Evolutionary conservation across 2,888 invertebrate genomes (phyloP).

Genomic region (Yponomeuta evonymella): DNA sequence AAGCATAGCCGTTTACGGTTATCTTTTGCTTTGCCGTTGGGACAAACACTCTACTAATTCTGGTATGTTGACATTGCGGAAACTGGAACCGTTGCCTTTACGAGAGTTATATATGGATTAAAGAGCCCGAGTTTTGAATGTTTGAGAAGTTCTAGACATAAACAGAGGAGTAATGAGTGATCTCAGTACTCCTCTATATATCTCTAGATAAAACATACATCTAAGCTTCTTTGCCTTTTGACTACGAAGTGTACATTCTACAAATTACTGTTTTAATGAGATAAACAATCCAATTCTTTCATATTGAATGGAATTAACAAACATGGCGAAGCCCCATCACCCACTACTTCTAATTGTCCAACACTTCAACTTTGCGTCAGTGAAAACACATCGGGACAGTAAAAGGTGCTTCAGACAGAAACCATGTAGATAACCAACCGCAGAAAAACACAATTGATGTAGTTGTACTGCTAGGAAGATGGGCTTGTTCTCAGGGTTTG

Average conservation of each 20-base stretch:
- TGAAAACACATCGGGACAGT: constrained; percentile 34
- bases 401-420: constrained; percentile 65
- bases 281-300: neutral
- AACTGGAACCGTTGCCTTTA: neutral
- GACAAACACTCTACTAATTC: neutral
- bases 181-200: no score
- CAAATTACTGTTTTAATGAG: neutral
- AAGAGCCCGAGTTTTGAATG: neutral
- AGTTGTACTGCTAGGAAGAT: neutral
- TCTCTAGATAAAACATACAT: no score
- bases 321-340: neutral
- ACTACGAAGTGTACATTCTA: no score
- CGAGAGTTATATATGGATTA: neutral
- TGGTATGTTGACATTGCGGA: neutral
- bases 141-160: neutral
- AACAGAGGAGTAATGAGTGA: neutral
- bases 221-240: no score
- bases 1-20: neutral
- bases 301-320: neutral
- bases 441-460: neutral
- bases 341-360: constrained; percentile 17
- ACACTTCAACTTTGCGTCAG: constrained; percentile 15
- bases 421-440: constrained; percentile 18
- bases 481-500: no score
- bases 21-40: neutral